Base-by-base conservation (phyloP, 2,888 invertebrate species). In the Cremastinae sp. region DNA sequence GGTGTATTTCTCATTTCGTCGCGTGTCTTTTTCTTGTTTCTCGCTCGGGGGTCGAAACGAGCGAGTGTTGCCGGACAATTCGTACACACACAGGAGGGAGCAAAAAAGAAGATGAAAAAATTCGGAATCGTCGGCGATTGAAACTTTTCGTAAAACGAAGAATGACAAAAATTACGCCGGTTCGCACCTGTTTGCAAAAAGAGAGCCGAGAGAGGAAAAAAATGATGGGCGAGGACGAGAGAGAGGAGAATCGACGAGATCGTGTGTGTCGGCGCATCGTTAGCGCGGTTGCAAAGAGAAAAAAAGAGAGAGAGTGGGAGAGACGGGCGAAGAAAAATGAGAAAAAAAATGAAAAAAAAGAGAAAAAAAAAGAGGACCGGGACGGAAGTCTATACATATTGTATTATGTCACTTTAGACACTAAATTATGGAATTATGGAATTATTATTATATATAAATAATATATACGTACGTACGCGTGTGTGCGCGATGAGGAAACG, bases 401-500 rank as follows among this genome's bases (percentile, higher is more conserved):
- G 80, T 79, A 81, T 75, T 80, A 81, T 78, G 80, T 75, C 78
- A 78, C 62, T 78, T 78, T 81, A 79, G 74, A 76, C 75, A 75
- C 68, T 66, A 78, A 71, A 74, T 68, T 74, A 73, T 70, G 77
- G 76, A 70, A 78, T 78, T 75, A 78, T 59, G 70, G 51, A 75
- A 75, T 73, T 78, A 75, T 72, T 75, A 70, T 71, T 74, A 78
- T 65, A 28, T 28, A 74, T 59, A 71, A 75, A 79, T 74, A 71
- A 78, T 72, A 74, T 73, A 75, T 78, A 82, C 86, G 86, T 87
- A 87, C 85, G 86, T 87, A 85, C 86, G 86, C 86, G 86, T 87
- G 85, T 87, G 85, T 84, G 82, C 85, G 83, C 78, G 62, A 53
- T 20, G 10, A 69, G 70, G 74, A 62, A 72, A 74, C 58, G 77